These are phyloP conservation scores for Eurypyga helias DNA, from an alignment of 2,113 vertebrate genomes.

Conservation along the genomic window DNA sequence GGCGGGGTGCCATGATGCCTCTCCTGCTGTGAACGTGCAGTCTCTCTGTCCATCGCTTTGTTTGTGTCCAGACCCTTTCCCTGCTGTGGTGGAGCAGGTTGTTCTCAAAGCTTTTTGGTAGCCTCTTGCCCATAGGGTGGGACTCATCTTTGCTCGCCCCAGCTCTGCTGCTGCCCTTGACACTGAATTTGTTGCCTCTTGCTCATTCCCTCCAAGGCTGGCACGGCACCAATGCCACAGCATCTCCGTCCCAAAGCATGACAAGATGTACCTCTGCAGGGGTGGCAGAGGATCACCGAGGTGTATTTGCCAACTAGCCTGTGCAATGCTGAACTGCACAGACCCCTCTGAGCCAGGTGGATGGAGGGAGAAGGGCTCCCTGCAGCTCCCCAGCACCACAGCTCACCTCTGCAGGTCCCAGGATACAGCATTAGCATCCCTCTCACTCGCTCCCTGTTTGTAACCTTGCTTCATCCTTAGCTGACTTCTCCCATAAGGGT, in stretches of 20 bases:
- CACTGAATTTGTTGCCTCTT: not conserved
- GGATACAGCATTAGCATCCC: fast-evolving
- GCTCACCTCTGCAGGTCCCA: not conserved
- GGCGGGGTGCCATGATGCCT: not conserved
- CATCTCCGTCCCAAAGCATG: not conserved
- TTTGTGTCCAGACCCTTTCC: fast-evolving
- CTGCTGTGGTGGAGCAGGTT: not conserved
- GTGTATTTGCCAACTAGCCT: not conserved
- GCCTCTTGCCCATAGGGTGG: not conserved
- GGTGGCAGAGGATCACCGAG: not conserved
- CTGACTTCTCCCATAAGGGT: not conserved
- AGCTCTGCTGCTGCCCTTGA: not conserved
- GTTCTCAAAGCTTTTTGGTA: not conserved
- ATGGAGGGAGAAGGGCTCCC: not conserved
- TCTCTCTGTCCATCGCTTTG: not conserved
- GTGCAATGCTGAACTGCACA: fast-evolving
- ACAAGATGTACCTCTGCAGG: not conserved
- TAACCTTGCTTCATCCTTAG: not conserved
- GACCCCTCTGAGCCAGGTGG: not conserved
- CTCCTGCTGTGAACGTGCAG: not conserved
- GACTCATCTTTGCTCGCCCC: not conserved
- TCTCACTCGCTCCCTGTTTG: not conserved
- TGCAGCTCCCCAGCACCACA: not conserved
- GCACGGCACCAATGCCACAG: not conserved
- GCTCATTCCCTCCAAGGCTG: not conserved